A percentile compares a stretch with the other conserved stretches of the same genome.
Evolutionary conservation across 2,888 invertebrate species (phyloP).

Genomic region (Augochlorella aurata): DNA sequence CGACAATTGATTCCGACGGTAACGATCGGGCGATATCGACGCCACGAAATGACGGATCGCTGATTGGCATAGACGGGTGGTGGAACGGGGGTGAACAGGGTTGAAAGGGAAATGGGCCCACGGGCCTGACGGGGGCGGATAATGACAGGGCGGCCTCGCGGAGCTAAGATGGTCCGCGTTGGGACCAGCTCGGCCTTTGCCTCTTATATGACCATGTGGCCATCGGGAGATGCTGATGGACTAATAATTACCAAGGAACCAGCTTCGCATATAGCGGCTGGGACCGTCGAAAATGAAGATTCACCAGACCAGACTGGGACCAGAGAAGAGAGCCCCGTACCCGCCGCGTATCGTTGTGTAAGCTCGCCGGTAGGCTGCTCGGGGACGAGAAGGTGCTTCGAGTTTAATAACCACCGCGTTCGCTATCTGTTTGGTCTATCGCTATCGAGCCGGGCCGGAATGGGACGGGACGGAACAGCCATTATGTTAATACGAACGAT

Average conservation of each 20-base stretch:
- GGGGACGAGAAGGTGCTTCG: slow-evolving; percentile 21
- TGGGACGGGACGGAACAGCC: slow-evolving; percentile 14
- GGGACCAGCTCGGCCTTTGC: slow-evolving; percentile 65
- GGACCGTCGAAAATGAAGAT: slow-evolving; percentile 73
- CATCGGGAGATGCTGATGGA: slow-evolving; percentile 78
- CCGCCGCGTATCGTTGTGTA: slow-evolving; percentile 31
- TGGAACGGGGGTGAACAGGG: slow-evolving; percentile 70
- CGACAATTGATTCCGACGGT: slow-evolving; percentile 48
- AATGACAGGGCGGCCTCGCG: slow-evolving; percentile 80
- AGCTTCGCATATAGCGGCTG: slow-evolving; percentile 66
- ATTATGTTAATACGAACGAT: slow-evolving; percentile 25
- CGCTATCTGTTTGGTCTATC: slow-evolving; percentile 45
- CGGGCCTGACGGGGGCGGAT: slow-evolving; percentile 79
- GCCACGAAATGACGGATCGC: slow-evolving; percentile 78
- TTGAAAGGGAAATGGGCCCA: slow-evolving; percentile 80
- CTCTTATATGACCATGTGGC: slow-evolving; percentile 78
- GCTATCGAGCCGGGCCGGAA: slow-evolving; percentile 12
- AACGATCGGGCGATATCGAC: slow-evolving; percentile 69
- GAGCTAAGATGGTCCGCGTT: slow-evolving; percentile 71
- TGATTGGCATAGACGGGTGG: slow-evolving; percentile 77
- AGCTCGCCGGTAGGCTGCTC: slow-evolving; percentile 17
- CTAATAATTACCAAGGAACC: slow-evolving; percentile 78
- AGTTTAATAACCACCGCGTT: slow-evolving; percentile 44
- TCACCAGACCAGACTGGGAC: slow-evolving; percentile 64
- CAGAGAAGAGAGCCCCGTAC: slow-evolving; percentile 27